Conservation (phyloP, 1,140 invertebrate species). For the Lordiphosa clarofinis region DNA sequence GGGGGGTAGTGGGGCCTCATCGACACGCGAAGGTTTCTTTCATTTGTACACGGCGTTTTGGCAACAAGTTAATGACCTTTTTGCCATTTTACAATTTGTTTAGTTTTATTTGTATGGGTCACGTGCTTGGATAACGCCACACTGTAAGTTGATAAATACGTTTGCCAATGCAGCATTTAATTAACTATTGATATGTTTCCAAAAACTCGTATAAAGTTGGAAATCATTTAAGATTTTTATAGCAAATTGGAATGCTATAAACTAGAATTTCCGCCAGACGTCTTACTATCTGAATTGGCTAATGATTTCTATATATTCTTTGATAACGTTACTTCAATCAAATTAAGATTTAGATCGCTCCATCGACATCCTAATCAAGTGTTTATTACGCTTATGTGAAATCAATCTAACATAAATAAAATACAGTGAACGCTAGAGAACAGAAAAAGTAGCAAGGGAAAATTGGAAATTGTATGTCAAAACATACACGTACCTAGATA, state of each 20-base stretch:
- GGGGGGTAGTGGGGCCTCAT: no score
- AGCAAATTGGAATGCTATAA: no score
- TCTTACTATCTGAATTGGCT: neutral
- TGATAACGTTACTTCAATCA: conserved; percentile 31
- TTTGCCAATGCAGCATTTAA: conserved; percentile 8
- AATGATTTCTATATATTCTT: conserved; percentile 14
- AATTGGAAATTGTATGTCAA: no score
- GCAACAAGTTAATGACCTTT: conserved; percentile 52
- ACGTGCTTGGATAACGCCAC: conserved; percentile 23
- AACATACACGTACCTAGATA: no score
- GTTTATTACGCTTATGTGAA: conserved; percentile 28
- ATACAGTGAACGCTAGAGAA: neutral
- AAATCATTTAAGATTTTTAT: neutral
- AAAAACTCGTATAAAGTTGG: no score
- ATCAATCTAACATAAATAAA: conserved; percentile 25
- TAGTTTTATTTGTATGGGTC: conserved; percentile 29
- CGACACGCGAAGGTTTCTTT: no score
- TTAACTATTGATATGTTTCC: neutral
- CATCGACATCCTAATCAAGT: conserved; percentile 55
- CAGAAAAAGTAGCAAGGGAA: no score
- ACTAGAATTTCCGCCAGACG: no score
- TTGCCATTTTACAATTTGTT: conserved; percentile 19
- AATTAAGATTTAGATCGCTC: conserved; percentile 45
- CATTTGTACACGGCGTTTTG: conserved; percentile 7
- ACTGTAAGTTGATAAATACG: no score